These are phyloP conservation scores for Amblyraja radiata DNA, from an alignment of 2,797 vertebrate genomes.

Conservation along the genomic window DNA sequence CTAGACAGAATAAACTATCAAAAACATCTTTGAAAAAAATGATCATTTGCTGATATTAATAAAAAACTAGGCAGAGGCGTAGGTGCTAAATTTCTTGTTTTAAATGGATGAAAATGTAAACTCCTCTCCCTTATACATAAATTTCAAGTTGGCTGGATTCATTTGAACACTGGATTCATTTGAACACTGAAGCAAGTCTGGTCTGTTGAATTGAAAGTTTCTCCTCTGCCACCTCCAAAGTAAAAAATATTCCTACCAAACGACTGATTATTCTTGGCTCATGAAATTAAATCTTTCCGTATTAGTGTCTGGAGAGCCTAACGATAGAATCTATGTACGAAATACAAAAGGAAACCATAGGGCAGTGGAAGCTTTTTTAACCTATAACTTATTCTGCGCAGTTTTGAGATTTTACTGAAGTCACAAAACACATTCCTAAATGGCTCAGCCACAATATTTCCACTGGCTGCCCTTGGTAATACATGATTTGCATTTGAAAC, in stretches of 20 bases:
- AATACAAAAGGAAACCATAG: background rate
- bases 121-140: background rate
- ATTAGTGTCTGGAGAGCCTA: background rate
- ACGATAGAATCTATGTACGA: background rate
- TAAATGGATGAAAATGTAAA: background rate
- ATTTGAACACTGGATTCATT: background rate
- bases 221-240: background rate
- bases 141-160: background rate
- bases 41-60: background rate
- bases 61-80: background rate
- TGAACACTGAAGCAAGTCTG: background rate
- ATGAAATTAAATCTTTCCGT: background rate
- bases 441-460: too few species aligned
- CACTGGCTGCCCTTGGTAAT: background rate
- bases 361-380: background rate
- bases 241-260: background rate
- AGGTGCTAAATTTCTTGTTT: background rate
- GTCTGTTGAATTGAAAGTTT: background rate
- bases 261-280: background rate
- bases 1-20: background rate
- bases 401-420: too few species aligned
- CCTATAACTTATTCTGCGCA: too few species aligned
- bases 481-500: background rate
- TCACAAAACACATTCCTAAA: too few species aligned
- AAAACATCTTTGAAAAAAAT: background rate